These are phyloP conservation scores for Pteromalus puparum DNA, from an alignment of 1,140 invertebrate species.

Conservation along the genomic window DNA sequence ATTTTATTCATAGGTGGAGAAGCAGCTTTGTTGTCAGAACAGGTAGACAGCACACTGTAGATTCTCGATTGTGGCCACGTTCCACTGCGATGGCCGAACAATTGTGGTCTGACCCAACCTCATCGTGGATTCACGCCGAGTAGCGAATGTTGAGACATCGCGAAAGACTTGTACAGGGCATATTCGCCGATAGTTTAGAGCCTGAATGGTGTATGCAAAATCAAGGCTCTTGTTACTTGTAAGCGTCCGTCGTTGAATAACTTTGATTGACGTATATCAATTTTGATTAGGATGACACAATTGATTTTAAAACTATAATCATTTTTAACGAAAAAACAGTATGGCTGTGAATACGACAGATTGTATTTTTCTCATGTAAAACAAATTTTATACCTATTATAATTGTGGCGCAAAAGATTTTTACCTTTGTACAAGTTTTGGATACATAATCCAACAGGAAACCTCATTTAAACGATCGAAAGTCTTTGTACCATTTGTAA, in stretches of 20 bases:
- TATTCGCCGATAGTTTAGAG: conserved; percentile 82
- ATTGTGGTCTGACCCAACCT: conserved; percentile 83
- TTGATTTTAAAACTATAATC: neutral
- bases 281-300: neutral
- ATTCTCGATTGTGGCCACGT: conserved; percentile 86
- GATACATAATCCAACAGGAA: too few relatives aligned
- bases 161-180: conserved; percentile 82
- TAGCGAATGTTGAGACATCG: conserved; percentile 82
- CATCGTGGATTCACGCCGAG: conserved; percentile 80
- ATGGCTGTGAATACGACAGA: conserved; percentile 29
- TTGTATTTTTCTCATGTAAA: neutral
- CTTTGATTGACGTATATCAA: neutral
- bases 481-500: neutral
- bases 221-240: conserved; percentile 79
- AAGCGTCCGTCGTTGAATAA: neutral
- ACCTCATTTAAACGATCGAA: neutral
- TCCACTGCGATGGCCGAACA: conserved; percentile 87
- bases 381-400: neutral
- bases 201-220: conserved; percentile 90
- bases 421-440: neutral
- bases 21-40: conserved; percentile 88
- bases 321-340: conserved; percentile 1
- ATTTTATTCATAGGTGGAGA: conserved; percentile 79
- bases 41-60: conserved; percentile 81
- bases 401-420: neutral